Percentiles rank a stretch among this genome's conserved stretches.
These are phyloP conservation scores for Cryptophagus acutangulus DNA, from an alignment of 2,888 invertebrate genomes.

Conservation along the genomic window DNA sequence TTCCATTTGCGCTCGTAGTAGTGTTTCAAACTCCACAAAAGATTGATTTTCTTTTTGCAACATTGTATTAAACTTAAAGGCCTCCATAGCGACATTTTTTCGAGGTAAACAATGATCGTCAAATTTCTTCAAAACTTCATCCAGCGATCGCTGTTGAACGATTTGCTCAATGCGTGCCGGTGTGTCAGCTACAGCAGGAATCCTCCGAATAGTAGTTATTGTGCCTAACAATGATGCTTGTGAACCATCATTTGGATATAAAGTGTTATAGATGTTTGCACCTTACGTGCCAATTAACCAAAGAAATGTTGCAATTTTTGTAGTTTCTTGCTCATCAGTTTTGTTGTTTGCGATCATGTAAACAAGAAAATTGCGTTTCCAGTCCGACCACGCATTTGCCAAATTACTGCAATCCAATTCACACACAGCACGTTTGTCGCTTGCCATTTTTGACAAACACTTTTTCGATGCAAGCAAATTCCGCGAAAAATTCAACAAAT, in stretches of 20 bases:
- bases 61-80: no score
- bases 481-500: no score
- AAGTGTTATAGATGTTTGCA: neutral
- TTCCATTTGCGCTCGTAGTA: neutral
- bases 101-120: neutral
- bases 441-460: neutral
- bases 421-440: neutral
- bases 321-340: neutral
- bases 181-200: neutral
- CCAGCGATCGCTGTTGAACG: neutral
- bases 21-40: constrained; percentile 1
- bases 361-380: neutral
- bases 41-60: constrained; percentile 3
- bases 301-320: constrained; percentile 1
- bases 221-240: neutral
- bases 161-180: neutral
- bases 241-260: neutral
- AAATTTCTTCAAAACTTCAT: neutral
- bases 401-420: neutral
- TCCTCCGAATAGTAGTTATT: neutral
- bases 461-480: no score
- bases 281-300: neutral
- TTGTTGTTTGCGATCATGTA: neutral
- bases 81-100: neutral
- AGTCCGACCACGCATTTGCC: neutral